Percentiles rank a stretch among this genome's conserved stretches.
Conservation (phyloP, 2,888 invertebrate genomes). For the Eilema griseolum region DNA sequence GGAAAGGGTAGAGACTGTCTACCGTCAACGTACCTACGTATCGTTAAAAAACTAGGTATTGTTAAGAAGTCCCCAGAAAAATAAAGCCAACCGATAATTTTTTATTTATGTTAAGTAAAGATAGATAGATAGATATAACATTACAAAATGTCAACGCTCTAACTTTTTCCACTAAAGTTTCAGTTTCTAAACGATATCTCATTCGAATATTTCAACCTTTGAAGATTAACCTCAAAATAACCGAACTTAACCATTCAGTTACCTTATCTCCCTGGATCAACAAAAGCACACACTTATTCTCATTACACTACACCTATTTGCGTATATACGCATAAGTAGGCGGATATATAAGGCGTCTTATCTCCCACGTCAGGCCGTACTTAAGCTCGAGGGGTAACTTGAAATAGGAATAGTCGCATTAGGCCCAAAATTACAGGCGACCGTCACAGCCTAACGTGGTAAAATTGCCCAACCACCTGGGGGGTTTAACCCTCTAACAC, state of each 20-base stretch:
- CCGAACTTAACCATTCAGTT: constrained; percentile 10
- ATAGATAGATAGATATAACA: too few relatives aligned
- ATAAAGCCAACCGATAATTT: too few relatives aligned
- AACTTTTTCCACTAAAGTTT: neutral
- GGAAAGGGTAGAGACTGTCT: too few relatives aligned
- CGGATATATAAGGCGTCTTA: constrained; percentile 66
- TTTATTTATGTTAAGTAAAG: too few relatives aligned
- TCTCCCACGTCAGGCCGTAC: constrained; percentile 80
- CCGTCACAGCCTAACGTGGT: constrained; percentile 86
- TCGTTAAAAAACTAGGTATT: too few relatives aligned
- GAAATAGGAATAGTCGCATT: constrained; percentile 87
- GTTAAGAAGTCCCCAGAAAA: neutral
- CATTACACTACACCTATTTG: constrained; percentile 48
- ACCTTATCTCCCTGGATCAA: constrained; percentile 21
- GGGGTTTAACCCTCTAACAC: constrained; percentile 76
- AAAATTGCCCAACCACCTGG: constrained; percentile 84
- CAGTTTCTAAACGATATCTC: neutral
- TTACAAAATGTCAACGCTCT: neutral
- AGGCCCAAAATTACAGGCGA: constrained; percentile 86
- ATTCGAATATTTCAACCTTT: neutral
- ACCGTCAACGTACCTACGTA: too few relatives aligned
- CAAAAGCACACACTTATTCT: constrained; percentile 17
- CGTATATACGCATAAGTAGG: constrained; percentile 38
- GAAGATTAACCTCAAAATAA: neutral
- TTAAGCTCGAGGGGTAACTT: constrained; percentile 82